Base-by-base conservation (phyloP, 1,140 invertebrate genomes). In the Drosophila pachea region DNA sequence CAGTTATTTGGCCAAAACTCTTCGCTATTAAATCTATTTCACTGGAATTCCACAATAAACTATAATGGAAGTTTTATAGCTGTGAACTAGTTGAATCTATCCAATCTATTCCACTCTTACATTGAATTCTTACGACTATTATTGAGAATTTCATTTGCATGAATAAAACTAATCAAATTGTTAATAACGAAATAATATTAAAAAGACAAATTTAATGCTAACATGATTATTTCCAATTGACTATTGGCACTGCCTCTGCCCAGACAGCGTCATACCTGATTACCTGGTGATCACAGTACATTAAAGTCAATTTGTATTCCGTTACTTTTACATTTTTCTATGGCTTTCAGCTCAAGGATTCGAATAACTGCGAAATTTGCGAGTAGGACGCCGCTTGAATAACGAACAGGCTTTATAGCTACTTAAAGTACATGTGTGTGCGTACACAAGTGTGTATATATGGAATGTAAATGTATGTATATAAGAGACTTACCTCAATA, bases 401-500 rank as follows among this genome's bases (percentile, higher is more conserved):
- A 67, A 61, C 38, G 5, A 60, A 5, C 16, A 12, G n/a, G 45
- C 9, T 32, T 42, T 42, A 42, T 42, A 36, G 22, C 22, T 22
- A 22, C 22, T 22, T 22, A 22, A 22, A 36, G 8, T 36, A 36
- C 4, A 36, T 36, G 8, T 36, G 8, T 36, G 8, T 36, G 8
- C 8, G 8, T 36, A 36, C 4, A 4, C 8, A 36, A 7, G 8
- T 36, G 8, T 36, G 8, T 36, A 36, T 4, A 36, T 36, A 9
- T 38, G 22, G 22, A 22, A 38, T 38, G 11, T 38, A 38, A 11
- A 38, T 38, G 7, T 38, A 38, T 9, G 14, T 12, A 43, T 14
- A 14, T 43, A 16, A 52, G 54, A 42, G 38, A 12, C 68, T 70
- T 66, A 66, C 68, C 62, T 66, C 62, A 70, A 54, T 59, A 42